Conservation (phyloP, 2,113 vertebrate genomes). For the Malurus elegans region DNA sequence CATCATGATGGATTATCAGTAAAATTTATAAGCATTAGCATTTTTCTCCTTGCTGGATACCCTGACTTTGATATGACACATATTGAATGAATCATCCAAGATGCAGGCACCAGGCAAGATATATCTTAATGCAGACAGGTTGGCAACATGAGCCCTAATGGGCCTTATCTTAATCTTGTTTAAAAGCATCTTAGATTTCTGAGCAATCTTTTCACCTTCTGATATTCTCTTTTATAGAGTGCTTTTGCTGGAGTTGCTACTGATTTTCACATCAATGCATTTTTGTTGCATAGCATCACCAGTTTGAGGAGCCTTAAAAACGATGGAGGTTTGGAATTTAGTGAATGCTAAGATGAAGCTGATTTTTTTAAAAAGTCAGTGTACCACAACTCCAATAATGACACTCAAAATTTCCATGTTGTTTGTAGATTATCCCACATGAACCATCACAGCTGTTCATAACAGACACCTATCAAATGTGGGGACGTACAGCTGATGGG, state of each 20-base stretch:
- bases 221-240: constrained; percentile 78
- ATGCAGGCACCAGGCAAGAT: constrained; percentile 79
- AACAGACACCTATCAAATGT: background rate
- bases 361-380: background rate
- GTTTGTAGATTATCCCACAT: background rate
- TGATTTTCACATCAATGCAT: constrained; percentile 58
- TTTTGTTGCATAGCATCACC: constrained; percentile 38
- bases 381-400: background rate
- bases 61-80: constrained; percentile 84
- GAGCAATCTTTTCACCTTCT: constrained; percentile 82
- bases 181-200: constrained; percentile 91
- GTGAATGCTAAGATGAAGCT: background rate
- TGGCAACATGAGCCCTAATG: constrained; percentile 87
- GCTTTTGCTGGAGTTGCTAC: constrained; percentile 52
- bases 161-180: constrained; percentile 90
- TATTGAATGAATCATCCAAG: constrained; percentile 76
- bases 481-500: background rate
- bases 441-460: background rate
- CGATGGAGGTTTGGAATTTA: background rate
- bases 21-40: constrained; percentile 75
- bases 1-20: constrained; percentile 67
- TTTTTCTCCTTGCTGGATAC: constrained; percentile 71
- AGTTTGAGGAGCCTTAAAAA: background rate
- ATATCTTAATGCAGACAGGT: constrained; percentile 87
- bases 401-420: background rate